Conservation (phyloP, 2,797 vertebrate genomes). For the Amniataba percoides region DNA sequence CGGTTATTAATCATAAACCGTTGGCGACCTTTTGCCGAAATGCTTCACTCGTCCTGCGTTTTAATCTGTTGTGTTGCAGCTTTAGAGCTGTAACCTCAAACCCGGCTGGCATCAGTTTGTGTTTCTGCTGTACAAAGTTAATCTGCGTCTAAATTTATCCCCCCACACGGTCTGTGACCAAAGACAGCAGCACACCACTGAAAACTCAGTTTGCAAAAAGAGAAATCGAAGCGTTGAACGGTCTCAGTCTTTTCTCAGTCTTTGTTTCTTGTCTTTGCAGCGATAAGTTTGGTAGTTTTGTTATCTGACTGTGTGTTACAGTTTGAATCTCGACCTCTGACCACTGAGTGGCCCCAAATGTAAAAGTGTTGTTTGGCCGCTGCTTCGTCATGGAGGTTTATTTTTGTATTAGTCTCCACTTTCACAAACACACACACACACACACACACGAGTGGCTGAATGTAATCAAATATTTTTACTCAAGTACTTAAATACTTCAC, state of each 20-base stretch:
- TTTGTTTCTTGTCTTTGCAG: no score
- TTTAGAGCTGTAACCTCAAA: slow-evolving; percentile 36
- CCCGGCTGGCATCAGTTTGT: slow-evolving; percentile 13
- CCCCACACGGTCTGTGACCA: slow-evolving; percentile 11
- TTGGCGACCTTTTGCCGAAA: background rate
- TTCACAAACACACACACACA: background rate
- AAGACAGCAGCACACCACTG: background rate
- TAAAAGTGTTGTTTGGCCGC: background rate
- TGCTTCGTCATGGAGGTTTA: background rate
- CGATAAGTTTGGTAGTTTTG: no score
- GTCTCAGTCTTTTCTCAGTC: background rate
- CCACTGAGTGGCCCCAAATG: background rate
- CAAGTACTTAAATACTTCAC: background rate
- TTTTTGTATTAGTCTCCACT: no score
- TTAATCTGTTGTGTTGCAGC: slow-evolving; percentile 6
- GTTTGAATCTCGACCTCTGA: background rate
- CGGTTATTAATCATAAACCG: slow-evolving; percentile 1
- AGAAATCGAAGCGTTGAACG: background rate
- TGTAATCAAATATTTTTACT: background rate
- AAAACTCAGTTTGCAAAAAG: background rate
- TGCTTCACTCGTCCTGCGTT: slow-evolving; percentile 17
- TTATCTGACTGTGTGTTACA: background rate
- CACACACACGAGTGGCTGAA: background rate
- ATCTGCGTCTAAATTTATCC: slow-evolving; percentile 61
- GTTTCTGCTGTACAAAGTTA: slow-evolving; percentile 34